Conservation (phyloP, 2,113 vertebrate species). For the Mobula hypostoma region DNA sequence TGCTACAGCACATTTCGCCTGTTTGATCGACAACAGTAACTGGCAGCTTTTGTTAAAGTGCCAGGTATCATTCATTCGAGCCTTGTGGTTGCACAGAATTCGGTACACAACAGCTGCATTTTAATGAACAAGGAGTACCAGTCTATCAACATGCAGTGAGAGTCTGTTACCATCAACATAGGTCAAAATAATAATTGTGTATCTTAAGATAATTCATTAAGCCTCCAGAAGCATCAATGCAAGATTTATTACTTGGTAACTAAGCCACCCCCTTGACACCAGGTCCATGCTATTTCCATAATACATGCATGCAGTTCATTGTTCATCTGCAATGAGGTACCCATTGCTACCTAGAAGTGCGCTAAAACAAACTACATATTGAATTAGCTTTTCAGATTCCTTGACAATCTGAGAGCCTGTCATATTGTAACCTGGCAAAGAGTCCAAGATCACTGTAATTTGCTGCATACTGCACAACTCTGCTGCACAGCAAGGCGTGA, state of each 20-base stretch:
- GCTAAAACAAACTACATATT: neutral
- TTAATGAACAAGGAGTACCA: neutral
- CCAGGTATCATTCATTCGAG: neutral
- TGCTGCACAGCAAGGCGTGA: neutral
- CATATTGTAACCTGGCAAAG: constrained; percentile 16
- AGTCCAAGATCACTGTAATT: neutral
- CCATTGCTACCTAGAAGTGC: neutral
- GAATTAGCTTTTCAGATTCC: neutral
- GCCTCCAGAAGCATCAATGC: neutral
- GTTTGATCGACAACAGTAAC: neutral
- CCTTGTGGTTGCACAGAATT: neutral
- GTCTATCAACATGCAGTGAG: neutral
- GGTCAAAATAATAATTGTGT: neutral
- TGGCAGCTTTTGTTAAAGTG: neutral
- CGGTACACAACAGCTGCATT: neutral
- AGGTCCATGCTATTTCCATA: neutral
- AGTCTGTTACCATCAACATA: neutral
- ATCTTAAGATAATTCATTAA: neutral
- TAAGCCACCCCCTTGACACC: neutral
- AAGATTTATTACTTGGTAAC: neutral
- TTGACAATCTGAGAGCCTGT: neutral
- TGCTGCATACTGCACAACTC: neutral
- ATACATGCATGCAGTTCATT: neutral
- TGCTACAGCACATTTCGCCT: neutral
- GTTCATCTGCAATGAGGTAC: neutral